phyloP scores from a whole-genome alignment of 2,797 vertebrate genomes.

The Acipenser oxyrinchus region DNA sequence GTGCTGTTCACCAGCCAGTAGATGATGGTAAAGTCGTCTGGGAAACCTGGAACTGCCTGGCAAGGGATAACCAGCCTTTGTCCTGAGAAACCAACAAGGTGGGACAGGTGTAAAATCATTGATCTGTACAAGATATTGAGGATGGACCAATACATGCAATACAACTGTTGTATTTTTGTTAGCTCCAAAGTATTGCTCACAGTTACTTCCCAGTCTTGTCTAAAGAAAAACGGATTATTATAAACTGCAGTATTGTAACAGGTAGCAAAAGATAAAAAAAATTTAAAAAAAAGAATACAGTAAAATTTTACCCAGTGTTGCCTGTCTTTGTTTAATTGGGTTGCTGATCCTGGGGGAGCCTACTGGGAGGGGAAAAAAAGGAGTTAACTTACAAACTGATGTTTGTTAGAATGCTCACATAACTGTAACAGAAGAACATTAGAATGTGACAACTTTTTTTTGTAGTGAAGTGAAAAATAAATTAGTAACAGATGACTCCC shows the following conservation, averaged over 20 bases:
- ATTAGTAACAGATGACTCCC: too few species aligned
- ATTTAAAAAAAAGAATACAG: background rate
- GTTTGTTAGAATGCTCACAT: background rate
- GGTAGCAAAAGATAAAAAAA: conserved; percentile 6
- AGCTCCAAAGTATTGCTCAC: background rate
- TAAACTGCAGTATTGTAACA: background rate
- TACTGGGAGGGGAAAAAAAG: conserved; percentile 6
- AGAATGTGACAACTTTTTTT: background rate
- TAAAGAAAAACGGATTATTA: background rate
- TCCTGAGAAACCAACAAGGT: conserved; percentile 29
- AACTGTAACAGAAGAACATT: background rate
- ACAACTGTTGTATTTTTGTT: too few species aligned
- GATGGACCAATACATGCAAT: too few species aligned
- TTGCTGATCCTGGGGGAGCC: conserved; percentile 39
- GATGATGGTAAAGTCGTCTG: conserved; percentile 38
- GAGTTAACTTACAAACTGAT: conserved; percentile 3
- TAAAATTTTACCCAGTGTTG: conserved; percentile 31
- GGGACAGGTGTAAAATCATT: too few species aligned
- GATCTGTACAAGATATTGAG: too few species aligned
- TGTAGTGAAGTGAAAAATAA: background rate
- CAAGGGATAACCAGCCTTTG: conserved; percentile 38
- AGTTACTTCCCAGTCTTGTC: background rate
- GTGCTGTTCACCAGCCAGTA: conserved; percentile 70
- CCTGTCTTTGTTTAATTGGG: background rate
- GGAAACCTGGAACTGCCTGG: conserved; percentile 27